A percentile compares a stretch with the other conserved stretches of the same genome.
Evolutionary conservation across 2,797 vertebrate species (phyloP).

Genomic region (Scarus forsteni): DNA sequence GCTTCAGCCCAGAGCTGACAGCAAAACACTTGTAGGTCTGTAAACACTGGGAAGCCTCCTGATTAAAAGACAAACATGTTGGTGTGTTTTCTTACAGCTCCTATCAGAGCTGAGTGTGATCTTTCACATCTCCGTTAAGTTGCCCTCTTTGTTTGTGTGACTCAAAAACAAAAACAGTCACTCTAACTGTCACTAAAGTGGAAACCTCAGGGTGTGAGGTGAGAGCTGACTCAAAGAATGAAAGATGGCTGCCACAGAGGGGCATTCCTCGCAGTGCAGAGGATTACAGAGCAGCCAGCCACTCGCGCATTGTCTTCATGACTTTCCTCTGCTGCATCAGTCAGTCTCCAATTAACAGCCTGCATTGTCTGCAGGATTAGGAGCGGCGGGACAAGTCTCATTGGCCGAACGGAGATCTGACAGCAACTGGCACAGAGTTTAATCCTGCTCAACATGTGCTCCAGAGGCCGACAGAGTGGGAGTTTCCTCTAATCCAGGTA

Average conservation of each 20-base stretch:
- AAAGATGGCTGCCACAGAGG: slow-evolving; percentile 42
- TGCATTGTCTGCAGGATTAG: slow-evolving; percentile 74
- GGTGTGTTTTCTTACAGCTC: slow-evolving; percentile 54
- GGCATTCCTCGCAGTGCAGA: slow-evolving; percentile 67
- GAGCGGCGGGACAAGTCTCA: slow-evolving; percentile 43
- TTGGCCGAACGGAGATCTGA: slow-evolving; percentile 47
- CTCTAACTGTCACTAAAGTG: slow-evolving; percentile 22
- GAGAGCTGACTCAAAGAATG: slow-evolving; percentile 5
- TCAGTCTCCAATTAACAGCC: slow-evolving; percentile 77
- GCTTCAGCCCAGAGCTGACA: background rate
- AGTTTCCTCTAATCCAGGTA: slow-evolving; percentile 76
- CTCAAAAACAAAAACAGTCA: slow-evolving; percentile 7
- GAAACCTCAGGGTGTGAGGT: slow-evolving; percentile 22
- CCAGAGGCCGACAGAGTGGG: slow-evolving; percentile 43
- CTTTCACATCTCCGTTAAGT: slow-evolving; percentile 58
- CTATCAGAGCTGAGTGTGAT: slow-evolving; percentile 46
- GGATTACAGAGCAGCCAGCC: slow-evolving; percentile 68
- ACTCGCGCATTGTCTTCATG: slow-evolving; percentile 65
- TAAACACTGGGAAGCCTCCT: slow-evolving; percentile 35
- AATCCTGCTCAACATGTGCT: slow-evolving; percentile 73
- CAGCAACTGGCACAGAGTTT: slow-evolving; percentile 71
- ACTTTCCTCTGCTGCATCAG: slow-evolving; percentile 61
- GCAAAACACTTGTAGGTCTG: slow-evolving; percentile 26
- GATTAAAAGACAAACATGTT: slow-evolving; percentile 63
- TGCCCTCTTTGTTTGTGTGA: slow-evolving; percentile 22